These are phyloP conservation scores for Bryconaethiops microstoma DNA, from an alignment of 2,797 vertebrate species.

Conservation along the genomic window DNA sequence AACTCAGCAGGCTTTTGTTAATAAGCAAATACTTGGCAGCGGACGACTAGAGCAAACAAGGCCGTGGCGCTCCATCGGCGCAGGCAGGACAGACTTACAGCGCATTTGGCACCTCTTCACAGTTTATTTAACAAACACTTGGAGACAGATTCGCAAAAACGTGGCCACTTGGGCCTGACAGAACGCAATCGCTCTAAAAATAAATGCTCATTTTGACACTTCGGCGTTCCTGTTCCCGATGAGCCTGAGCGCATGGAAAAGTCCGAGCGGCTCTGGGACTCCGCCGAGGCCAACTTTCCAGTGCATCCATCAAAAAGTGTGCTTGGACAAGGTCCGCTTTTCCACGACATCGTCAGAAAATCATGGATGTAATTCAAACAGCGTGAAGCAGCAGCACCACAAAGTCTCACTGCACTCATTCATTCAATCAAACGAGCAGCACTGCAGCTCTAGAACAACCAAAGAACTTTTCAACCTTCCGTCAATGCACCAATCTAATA, in stretches of 20 bases:
- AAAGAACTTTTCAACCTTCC: no score
- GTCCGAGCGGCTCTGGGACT: constrained; percentile 31
- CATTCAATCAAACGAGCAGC: neutral
- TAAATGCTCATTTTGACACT: constrained; percentile 34
- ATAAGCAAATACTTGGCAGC: constrained; percentile 49
- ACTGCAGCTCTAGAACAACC: neutral
- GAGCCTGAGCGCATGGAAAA: constrained; percentile 57
- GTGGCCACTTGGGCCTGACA: constrained; percentile 27
- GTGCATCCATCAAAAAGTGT: constrained; percentile 48
- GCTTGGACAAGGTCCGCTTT: constrained; percentile 40
- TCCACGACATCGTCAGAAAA: constrained; percentile 28
- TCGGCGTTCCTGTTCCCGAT: constrained; percentile 44
- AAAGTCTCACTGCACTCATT: constrained; percentile 1
- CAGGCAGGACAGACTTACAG: constrained; percentile 39
- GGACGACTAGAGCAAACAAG: constrained; percentile 32
- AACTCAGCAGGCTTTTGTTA: constrained; percentile 35
- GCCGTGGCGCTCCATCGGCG: neutral
- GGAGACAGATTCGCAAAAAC: constrained; percentile 34
- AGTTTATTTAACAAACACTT: constrained; percentile 42
- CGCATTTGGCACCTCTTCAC: constrained; percentile 11
- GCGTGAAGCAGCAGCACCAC: constrained; percentile 9
- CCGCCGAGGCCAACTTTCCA: constrained; percentile 56
- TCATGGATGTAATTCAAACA: constrained; percentile 30
- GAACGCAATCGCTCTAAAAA: constrained; percentile 50
- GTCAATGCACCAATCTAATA: no score